phyloP scores from a whole-genome alignment of 2,797 vertebrate genomes.

The Sciaenops ocellatus region DNA sequence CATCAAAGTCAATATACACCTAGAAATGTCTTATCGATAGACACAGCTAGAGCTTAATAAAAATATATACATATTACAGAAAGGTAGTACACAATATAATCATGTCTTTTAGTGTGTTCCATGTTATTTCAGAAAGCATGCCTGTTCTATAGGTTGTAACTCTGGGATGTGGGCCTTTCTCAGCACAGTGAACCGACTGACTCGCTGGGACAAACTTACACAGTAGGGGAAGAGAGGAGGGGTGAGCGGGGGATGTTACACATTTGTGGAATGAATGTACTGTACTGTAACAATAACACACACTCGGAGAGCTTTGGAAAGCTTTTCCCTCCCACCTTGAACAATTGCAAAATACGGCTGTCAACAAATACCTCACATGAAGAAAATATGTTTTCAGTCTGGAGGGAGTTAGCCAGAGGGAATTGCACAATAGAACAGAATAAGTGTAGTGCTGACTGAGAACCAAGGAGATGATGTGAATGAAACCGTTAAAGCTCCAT shows the following conservation, averaged over 20 bases:
- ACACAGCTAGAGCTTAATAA: not conserved
- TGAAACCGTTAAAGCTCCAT: slow-evolving; percentile 41
- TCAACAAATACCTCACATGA: slow-evolving; percentile 75
- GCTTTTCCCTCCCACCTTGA: slow-evolving; percentile 62
- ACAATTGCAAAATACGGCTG: slow-evolving; percentile 77
- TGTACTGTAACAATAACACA: slow-evolving; percentile 75
- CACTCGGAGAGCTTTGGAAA: slow-evolving; percentile 50
- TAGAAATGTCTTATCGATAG: not conserved
- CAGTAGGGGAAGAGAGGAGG: slow-evolving; percentile 46
- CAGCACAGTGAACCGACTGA: slow-evolving; percentile 62
- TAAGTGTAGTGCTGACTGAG: slow-evolving; percentile 54
- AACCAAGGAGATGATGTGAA: slow-evolving; percentile 42
- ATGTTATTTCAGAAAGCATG: slow-evolving; percentile 7
- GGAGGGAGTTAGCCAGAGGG: slow-evolving; percentile 53
- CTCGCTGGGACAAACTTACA: slow-evolving; percentile 66
- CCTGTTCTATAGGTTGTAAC: slow-evolving; percentile 45
- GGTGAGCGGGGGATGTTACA: slow-evolving; percentile 50
- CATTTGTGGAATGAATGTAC: slow-evolving; percentile 68
- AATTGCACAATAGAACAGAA: slow-evolving; percentile 68
- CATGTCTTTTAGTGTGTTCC: not conserved
- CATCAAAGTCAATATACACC: slow-evolving; percentile 6
- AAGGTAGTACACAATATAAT: not conserved
- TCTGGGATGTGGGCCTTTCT: slow-evolving; percentile 55
- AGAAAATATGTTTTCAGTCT: slow-evolving; percentile 67
- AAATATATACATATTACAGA: not conserved